Base-by-base conservation (phyloP, 2,888 invertebrate genomes). In the Glaucopsyche alexis region DNA sequence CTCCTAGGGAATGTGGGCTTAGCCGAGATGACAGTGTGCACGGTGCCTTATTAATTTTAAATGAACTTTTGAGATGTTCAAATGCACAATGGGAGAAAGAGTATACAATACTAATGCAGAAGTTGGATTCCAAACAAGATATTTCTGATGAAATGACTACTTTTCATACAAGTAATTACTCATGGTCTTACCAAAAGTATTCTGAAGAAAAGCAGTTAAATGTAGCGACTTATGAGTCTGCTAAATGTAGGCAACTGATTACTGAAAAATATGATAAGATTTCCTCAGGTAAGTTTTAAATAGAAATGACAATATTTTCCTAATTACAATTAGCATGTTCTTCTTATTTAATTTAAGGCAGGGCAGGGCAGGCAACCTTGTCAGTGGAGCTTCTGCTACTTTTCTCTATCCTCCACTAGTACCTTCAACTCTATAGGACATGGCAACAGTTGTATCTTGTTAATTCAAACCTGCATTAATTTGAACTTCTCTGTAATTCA, bases 11-110 rank as follows among this genome's bases (percentile, higher is more conserved):
- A 80, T 95, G 96, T 84, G 95, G 96, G 76, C 94, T 96, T 71
- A 96, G 95, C 29, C 94, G 96, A 77, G 99, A 99, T 84, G 99
- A 99, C 84, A 95, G 97, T 85, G 95, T 97, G 47, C 99, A 99
- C 84, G 98, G 98, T 40, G 97, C 97, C 1, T 92, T 99, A 11
- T 93, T 99, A 69, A 96, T 99, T 70, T 93, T 99, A 40, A 99
- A 99, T 89, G 99, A 99, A 89, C 93, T 99, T 0, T 93, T 99
- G 38, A 94, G 99, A 71, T 97, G 97, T 85, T 96, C 98, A 67
- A 98, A 99, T 88, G 94, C 96, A 0, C 94, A 95, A 50, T 98
- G 98, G 97, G 98, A 98, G 82, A 94, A 95, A 67, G 95, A 95
- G 78, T 97, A 97, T 81, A 96, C 95, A 77, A 92, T 93, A 11